Evolutionary conservation across 2,888 invertebrate species (phyloP), one percentile per base, ranked within the genome.

Genomic region (Drosophila silvestris): DNA sequence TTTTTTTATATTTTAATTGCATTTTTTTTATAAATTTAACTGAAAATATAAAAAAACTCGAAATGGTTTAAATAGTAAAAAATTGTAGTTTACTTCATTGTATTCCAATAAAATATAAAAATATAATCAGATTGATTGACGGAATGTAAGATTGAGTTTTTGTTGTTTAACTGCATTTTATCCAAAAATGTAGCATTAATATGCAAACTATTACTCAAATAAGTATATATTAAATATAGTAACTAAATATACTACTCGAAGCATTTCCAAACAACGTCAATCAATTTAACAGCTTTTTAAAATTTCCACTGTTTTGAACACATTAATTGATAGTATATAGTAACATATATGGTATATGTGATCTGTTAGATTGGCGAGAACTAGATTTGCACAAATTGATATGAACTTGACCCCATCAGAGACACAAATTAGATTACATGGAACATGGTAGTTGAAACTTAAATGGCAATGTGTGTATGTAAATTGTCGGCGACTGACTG

Each of bases 351-450:
- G 19, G 1, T 4, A 7, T 39, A 7, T 51, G 12, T 39, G 30
- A 26, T 32, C 30, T 22, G 30, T 4, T 22, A 26, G 30, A 59
- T 26, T 41, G 37, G 30, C 5, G 41, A 26, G 57, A 53, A 59
- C 14, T 56, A 35, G 54, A 51, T 41, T 66, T 41, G 50, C n/a
- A 12, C 39, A 61, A 66, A 52, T 57, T 71, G 56, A 30, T 67
- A 56, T 65, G 64, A 80, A 68, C 81, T 76, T 71, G 77, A 72
- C 61, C 72, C 54, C 22, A 28, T 14, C 26, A 37, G 19, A 54
- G 50, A 12, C 22, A 47, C 61, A 52, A 35, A 60, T 62, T 50
- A 63, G 52, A 26, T 51, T 35, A 60, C 47, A 61, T 57, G 33
- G 19, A 64, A 58, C 50, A 33, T 32, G 57, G 50, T 19, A 22